Evolutionary conservation across 2,797 vertebrate species (phyloP).

Genomic region (Uromys caudimaculatus): DNA sequence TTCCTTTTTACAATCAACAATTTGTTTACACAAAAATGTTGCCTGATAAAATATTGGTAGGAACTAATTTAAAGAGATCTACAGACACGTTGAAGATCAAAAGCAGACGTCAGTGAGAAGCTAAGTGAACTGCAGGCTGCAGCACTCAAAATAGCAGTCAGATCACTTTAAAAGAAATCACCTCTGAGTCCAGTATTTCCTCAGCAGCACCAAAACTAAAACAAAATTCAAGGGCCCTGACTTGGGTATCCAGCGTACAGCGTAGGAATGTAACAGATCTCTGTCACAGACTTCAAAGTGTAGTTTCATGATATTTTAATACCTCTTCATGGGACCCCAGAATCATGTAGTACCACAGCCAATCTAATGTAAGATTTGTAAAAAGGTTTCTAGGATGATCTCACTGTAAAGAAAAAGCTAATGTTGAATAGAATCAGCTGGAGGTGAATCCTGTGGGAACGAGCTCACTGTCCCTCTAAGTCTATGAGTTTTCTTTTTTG

Average conservation of each 20-base stretch:
- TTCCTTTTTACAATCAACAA: constrained; percentile 79
- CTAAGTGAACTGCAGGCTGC: constrained; percentile 58
- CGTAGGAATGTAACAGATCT: constrained; percentile 59
- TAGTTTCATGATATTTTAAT: constrained; percentile 52
- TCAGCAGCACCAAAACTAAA: constrained; percentile 52
- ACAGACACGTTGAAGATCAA: constrained; percentile 70
- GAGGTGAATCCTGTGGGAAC: constrained; percentile 50
- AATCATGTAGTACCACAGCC: background rate
- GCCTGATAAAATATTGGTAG: constrained; percentile 68
- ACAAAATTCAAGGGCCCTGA: constrained; percentile 58
- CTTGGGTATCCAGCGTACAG: constrained; percentile 40
- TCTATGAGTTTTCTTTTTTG: background rate
- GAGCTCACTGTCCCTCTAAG: background rate
- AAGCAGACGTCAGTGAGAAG: constrained; percentile 79
- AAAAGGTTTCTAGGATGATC: constrained; percentile 32
- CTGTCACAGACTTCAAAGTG: constrained; percentile 63
- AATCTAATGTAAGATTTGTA: constrained; percentile 43
- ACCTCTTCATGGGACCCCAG: constrained; percentile 9
- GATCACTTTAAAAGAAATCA: constrained; percentile 69
- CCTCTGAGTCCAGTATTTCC: constrained; percentile 66
- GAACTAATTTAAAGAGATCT: constrained; percentile 67
- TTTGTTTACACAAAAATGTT: constrained; percentile 77
- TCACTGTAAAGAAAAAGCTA: constrained; percentile 31
- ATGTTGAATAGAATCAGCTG: constrained; percentile 43
- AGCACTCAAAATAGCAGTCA: constrained; percentile 72